Evolutionary conservation across 2,113 vertebrate genomes (phyloP), one percentile per base, ranked within the genome.

Genomic region (Notarius lentiginosus): DNA sequence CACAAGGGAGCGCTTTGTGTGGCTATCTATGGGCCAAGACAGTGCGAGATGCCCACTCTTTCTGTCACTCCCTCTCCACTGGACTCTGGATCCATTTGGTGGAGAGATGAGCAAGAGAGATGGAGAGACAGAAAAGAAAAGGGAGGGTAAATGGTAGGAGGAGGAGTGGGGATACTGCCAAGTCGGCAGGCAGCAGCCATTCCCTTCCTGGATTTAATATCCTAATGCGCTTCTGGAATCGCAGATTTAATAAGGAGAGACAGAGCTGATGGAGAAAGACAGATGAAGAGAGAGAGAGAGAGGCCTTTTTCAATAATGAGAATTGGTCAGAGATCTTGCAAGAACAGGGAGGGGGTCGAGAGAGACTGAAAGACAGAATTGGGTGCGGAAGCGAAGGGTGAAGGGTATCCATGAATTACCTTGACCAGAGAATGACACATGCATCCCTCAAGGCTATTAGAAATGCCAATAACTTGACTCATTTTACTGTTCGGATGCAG

Each of bases 1-100:
- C 90, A 95, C 93, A 95, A 94, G 92, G 91, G 90, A 79, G 66
- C 79, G 75, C 93, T 93, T 93, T 95, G 93, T 95, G 84, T 82
- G 27, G 77, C 22, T 27, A 27, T 81, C 60, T 72, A 34, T 76
- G 72, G 75, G 17, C 73, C 58, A 30, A 84, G 79, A 85, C 79
- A 80, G 87, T 22, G 10, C 68, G 83, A 87, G 86, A 90, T 87
- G 83, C 80, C 79, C 53, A 12, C 70, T 87, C 76, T 85, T n/a
- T 82, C 76, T 60, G 15, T 79, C 83, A 34, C 9, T 84, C 83
- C 30, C 18, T 49, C 58, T 18, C 60, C 27, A 22, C 51, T 84
- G 82, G 82, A 56, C 76, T 51, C 80, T 84, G 65, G 22, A 82
- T 88, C 73, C 68, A 49, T 79, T 55, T 81, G 5, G 66, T 61